Percentiles rank a stretch among this genome's conserved stretches.
Conservation (phyloP, 2,113 vertebrate species). For the Proteles cristata region DNA sequence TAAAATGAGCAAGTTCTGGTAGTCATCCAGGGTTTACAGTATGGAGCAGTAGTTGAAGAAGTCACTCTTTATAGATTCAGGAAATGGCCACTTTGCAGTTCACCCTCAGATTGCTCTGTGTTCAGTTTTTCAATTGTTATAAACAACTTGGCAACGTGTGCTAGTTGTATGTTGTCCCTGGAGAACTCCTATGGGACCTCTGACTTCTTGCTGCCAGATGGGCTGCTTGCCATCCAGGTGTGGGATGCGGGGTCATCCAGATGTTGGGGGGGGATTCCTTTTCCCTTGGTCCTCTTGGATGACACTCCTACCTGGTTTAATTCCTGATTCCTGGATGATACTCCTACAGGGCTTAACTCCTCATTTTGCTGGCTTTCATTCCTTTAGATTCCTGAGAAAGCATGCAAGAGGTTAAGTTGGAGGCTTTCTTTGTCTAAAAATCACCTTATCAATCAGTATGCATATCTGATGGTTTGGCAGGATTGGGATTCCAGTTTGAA, state of each 20-base stretch:
- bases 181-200: not conserved
- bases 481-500: not conserved
- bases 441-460: not conserved
- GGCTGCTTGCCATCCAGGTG: not conserved
- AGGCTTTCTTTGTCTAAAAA: not conserved
- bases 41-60: not conserved
- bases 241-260: too few species aligned
- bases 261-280: not conserved
- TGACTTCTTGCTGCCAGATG: not conserved
- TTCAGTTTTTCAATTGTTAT: not conserved
- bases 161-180: not conserved
- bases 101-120: not conserved
- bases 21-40: not conserved
- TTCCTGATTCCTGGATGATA: not conserved
- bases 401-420: not conserved
- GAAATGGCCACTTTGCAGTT: not conserved
- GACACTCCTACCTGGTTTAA: not conserved
- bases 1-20: not conserved
- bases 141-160: not conserved
- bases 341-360: not conserved
- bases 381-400: not conserved
- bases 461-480: not conserved
- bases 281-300: not conserved
- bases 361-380: not conserved
- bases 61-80: not conserved